phyloP scores from a whole-genome alignment of 2,888 invertebrate genomes.

The Bombyx huttoni region DNA sequence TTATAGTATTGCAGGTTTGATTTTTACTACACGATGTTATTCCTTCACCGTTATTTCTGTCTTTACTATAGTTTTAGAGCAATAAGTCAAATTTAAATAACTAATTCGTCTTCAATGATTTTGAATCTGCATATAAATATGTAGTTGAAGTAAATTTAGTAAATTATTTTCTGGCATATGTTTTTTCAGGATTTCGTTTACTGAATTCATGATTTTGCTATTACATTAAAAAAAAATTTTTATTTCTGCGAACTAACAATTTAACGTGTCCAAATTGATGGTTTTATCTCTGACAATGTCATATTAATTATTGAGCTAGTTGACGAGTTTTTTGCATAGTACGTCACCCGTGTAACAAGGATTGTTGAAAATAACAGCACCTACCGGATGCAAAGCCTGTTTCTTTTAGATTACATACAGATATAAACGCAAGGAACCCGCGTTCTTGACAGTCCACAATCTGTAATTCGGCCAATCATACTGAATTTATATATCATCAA shows the following conservation, averaged over 20 bases:
- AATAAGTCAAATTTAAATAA: too few species aligned
- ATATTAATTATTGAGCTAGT: slow-evolving; percentile 3
- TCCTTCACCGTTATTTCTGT: too few species aligned
- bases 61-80: too few species aligned
- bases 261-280: slow-evolving; percentile 14
- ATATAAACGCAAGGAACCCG: background rate
- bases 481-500: too few species aligned
- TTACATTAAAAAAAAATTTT: background rate
- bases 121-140: too few species aligned
- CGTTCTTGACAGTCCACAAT: background rate
- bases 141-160: background rate
- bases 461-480: too few species aligned
- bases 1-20: too few species aligned
- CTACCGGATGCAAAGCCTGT: background rate
- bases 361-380: background rate
- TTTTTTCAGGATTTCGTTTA: background rate
- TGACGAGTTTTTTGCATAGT: background rate
- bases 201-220: background rate
- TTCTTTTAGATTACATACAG: background rate
- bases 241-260: background rate
- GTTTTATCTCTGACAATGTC: slow-evolving; percentile 20
- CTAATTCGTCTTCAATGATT: too few species aligned
- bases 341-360: background rate
- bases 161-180: background rate
- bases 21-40: too few species aligned